Base-by-base conservation (phyloP, 2,113 vertebrate species). In the Gobius niger region DNA sequence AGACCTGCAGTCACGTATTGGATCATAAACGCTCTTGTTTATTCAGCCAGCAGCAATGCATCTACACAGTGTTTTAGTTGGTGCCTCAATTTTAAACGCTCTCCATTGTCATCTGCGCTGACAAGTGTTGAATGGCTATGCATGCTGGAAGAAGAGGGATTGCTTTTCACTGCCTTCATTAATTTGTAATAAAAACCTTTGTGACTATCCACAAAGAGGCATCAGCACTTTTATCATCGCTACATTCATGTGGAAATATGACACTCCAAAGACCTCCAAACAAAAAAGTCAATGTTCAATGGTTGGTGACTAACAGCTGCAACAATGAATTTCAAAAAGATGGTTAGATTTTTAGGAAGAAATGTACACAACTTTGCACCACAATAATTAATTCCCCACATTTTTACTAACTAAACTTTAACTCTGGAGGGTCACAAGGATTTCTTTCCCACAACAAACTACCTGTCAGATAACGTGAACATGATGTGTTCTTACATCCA, bases 401-500 rank as follows among this genome's bases (percentile, higher is more conserved):
- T 3, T 34, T 34, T 34, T 34, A 34, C 24, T 24, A 2, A 24
- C 1, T 3, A 34, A 34, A 34, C 24, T 2, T 34, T 34, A 34
- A 34, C 24, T 34, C 24, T 34, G 24, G 2, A 34, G 24, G 3
- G 24, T 34, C 24, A 34, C 24, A 34, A 34, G 24, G 24, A 34
- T 34, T 34, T 4, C 24, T 34, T 34, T 34, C 24, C 24, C 24
- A 34, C 24, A 34, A 34, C 24, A 34, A 34, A 34, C 24, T 34
- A 34, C 24, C 24, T 34, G 24, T 34, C 24, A 34, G 24, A 47
- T 41, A 18, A 0, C 0, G 13, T 5, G 8, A 9, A 10, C 16
- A 56, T 44, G 44, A n/a, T 1, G 15, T 54, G 12, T 70, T 92
- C 97, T 92, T 94, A 99, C 97, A 4, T 99, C 98, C 82, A 99